Conservation (phyloP, 2,888 invertebrate genomes). For the Caradrina kadenii region DNA sequence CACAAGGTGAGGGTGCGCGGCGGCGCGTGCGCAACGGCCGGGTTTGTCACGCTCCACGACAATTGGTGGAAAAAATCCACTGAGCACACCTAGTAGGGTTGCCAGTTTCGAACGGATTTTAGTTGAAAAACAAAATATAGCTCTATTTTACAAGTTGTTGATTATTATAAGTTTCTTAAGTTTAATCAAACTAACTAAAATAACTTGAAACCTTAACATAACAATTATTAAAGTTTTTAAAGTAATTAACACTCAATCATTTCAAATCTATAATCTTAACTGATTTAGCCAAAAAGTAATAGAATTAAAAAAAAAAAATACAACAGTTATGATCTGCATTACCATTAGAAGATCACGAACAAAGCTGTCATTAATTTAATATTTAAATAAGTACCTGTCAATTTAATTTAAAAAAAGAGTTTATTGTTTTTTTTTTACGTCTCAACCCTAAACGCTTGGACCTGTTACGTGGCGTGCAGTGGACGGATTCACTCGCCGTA, state of each 20-base stretch:
- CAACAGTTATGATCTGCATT: too few relatives aligned
- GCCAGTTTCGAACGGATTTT: neutral
- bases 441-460: slow-evolving; percentile 70
- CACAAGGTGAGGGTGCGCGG: slow-evolving; percentile 75
- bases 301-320: too few relatives aligned
- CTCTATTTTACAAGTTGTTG: neutral
- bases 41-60: slow-evolving; percentile 82
- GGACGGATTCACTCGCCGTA: slow-evolving; percentile 75
- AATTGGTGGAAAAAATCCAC: slow-evolving; percentile 73
- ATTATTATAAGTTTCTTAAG: neutral
- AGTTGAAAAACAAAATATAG: neutral
- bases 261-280: too few relatives aligned
- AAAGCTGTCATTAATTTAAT: neutral
- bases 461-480: slow-evolving; percentile 76
- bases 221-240: too few relatives aligned
- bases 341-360: too few relatives aligned
- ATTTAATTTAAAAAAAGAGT: neutral
- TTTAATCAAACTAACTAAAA: too few relatives aligned
- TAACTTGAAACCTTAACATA: too few relatives aligned
- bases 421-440: slow-evolving; percentile 16
- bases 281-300: neutral
- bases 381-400: neutral
- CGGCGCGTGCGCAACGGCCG: slow-evolving; percentile 75
- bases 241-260: too few relatives aligned
- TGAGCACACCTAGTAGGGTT: slow-evolving; percentile 58